A percentile compares a stretch with the other conserved stretches of the same genome.
Evolutionary conservation across 2,113 vertebrate genomes (phyloP).

Genomic region (Sula dactylatra): DNA sequence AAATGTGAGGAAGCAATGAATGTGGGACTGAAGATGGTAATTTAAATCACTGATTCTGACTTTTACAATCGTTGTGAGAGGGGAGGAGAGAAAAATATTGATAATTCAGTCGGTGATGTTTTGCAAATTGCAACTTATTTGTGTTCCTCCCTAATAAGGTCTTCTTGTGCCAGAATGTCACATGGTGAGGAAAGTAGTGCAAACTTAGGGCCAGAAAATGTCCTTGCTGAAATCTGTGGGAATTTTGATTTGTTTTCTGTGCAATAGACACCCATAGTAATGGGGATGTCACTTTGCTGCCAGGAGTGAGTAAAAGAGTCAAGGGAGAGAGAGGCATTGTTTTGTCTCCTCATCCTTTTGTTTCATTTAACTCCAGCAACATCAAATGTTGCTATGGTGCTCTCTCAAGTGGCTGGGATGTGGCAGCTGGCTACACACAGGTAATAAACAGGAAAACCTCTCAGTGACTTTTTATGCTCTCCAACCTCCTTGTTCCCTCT

Average conservation of each 20-base stretch:
- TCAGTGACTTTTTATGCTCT: neutral
- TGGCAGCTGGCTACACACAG: slow-evolving; percentile 57
- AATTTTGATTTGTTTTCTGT: neutral
- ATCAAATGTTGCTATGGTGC: slow-evolving; percentile 75
- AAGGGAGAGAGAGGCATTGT: neutral
- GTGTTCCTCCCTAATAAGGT: neutral
- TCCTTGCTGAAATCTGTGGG: neutral
- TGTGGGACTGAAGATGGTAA: neutral
- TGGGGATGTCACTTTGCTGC: neutral
- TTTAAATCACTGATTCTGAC: neutral
- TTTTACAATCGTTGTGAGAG: neutral
- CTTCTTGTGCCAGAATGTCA: neutral
- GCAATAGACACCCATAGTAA: neutral
- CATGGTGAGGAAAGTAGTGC: neutral
- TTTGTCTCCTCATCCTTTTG: neutral
- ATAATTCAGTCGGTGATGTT: neutral
- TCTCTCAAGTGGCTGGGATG: slow-evolving; percentile 71
- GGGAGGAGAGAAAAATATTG: neutral
- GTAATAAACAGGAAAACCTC: slow-evolving; percentile 62
- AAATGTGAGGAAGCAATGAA: neutral
- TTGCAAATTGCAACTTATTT: neutral
- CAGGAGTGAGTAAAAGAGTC: neutral
- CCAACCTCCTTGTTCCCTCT: neutral
- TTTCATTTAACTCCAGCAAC: slow-evolving; percentile 47
- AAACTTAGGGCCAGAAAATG: neutral